phyloP scores from a whole-genome alignment of 30 jellyfish, hydroid and myxozoan genomes.

The Aurelia aurita region DNA sequence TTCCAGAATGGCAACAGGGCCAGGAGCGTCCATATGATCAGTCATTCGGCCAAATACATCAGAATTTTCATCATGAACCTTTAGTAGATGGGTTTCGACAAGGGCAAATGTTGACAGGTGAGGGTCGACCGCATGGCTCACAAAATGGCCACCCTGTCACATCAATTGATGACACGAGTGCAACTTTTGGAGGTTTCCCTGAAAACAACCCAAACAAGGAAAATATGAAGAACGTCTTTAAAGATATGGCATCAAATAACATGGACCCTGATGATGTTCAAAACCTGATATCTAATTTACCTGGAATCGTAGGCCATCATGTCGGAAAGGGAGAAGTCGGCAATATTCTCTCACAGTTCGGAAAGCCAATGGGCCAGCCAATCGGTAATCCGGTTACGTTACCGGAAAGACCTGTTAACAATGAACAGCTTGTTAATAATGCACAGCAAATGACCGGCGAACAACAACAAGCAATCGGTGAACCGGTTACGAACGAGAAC shows the following conservation, averaged over 20 bases:
- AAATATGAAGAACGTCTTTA: conserved; percentile 54
- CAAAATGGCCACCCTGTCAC: background rate
- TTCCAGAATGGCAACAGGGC: background rate
- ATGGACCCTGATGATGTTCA: conserved; percentile 44
- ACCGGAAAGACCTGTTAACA: background rate
- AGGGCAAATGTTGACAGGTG: background rate
- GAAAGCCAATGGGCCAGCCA: conserved; percentile 21
- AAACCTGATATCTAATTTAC: conserved; percentile 48
- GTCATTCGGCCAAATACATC: background rate
- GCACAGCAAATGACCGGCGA: background rate
- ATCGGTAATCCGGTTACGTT: background rate
- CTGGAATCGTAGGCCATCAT: conserved; percentile 72
- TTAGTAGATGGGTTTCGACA: background rate
- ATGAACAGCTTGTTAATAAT: background rate
- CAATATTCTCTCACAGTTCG: conserved; percentile 42
- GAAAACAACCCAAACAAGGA: conserved; percentile 29
- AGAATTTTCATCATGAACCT: background rate
- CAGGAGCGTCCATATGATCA: background rate
- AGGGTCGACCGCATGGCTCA: no score
- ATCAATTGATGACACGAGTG: conserved; percentile 33
- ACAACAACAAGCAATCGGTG: background rate
- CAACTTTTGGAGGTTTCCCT: conserved; percentile 25
- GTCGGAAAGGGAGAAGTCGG: conserved; percentile 45
- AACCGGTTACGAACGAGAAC: background rate
- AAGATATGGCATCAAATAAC: conserved; percentile 27